phyloP scores from a whole-genome alignment of 2,113 vertebrate genomes.

The Tachysurus fulvidraco region DNA sequence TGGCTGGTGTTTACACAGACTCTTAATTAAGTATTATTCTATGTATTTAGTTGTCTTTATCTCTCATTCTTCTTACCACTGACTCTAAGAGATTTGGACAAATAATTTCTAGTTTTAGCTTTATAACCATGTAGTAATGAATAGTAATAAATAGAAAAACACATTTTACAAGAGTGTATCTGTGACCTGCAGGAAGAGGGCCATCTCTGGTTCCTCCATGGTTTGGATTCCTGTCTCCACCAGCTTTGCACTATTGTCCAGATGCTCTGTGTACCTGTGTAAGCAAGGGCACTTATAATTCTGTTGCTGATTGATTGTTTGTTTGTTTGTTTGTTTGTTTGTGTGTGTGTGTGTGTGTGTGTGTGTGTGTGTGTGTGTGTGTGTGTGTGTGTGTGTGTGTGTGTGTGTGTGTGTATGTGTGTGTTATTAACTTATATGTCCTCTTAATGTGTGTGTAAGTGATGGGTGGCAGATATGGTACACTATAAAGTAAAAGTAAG shows the following conservation, averaged over 20 bases:
- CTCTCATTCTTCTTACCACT: too few relatives aligned
- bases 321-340: too few relatives aligned
- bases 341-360: neutral
- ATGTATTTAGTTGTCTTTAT: too few relatives aligned
- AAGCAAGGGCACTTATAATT: neutral
- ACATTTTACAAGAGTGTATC: neutral
- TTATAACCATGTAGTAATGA: neutral
- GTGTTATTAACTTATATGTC: neutral
- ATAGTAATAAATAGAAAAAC: neutral
- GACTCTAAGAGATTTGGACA: too few relatives aligned
- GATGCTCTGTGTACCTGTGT: conserved; percentile 81
- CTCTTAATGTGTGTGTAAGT: neutral
- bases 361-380: neutral
- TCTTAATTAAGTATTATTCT: too few relatives aligned
- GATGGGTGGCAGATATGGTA: neutral
- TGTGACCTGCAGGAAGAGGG: conserved; percentile 88
- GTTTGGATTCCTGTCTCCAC: conserved; percentile 91
- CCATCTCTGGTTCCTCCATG: conserved; percentile 94
- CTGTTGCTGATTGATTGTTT: neutral
- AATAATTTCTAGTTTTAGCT: neutral
- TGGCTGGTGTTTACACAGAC: too few relatives aligned
- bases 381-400: neutral
- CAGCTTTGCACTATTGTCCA: conserved; percentile 84
- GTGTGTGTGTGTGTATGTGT: neutral
- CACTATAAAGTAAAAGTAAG: neutral